Evolutionary conservation across 2,113 vertebrate species (phyloP).

Genomic region (Chaetura pelagica): DNA sequence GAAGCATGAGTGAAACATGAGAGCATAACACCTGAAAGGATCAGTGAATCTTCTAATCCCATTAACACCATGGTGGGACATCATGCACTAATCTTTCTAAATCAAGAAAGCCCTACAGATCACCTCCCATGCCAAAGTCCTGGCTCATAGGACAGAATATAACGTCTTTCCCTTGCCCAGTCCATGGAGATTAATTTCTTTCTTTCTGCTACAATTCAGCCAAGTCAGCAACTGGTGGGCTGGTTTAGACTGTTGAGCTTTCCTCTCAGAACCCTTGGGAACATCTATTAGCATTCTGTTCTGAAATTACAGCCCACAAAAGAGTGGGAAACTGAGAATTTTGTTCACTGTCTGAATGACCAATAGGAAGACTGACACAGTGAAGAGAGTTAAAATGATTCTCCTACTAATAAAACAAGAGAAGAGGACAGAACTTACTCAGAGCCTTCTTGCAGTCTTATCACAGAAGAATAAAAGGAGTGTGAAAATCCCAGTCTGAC

Average conservation of each 20-base stretch:
- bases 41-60: background rate
- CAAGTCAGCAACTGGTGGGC: background rate
- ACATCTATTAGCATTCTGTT: background rate
- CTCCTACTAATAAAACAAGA: background rate
- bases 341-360: background rate
- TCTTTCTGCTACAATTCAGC: background rate
- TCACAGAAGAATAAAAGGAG: background rate
- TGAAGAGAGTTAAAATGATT: background rate
- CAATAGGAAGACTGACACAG: background rate
- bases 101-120: background rate
- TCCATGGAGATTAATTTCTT: background rate
- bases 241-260: background rate
- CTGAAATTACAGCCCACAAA: background rate
- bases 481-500: background rate
- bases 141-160: background rate
- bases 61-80: rapidly evolving
- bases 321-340: background rate
- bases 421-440: background rate
- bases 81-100: background rate
- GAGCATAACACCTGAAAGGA: background rate
- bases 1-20: background rate
- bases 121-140: background rate
- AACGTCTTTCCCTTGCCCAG: background rate
- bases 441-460: background rate
- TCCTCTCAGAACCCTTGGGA: background rate